phyloP scores from a whole-genome alignment of 2,888 invertebrate genomes.

The Taenaris catops region DNA sequence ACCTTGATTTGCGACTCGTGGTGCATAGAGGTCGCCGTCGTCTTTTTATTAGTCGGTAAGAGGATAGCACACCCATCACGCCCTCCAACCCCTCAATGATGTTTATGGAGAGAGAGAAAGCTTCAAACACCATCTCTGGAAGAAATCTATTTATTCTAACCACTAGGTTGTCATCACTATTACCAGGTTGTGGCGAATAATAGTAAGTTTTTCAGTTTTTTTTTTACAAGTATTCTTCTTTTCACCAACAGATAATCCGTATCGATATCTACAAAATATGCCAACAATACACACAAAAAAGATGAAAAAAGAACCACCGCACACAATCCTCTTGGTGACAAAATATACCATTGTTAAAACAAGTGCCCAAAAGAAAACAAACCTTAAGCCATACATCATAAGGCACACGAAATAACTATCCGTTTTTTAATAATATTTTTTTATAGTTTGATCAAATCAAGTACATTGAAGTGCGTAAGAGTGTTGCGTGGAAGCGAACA shows the following conservation, averaged over 20 bases:
- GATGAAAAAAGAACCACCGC: slow-evolving; percentile 13
- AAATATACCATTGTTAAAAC: slow-evolving; percentile 4
- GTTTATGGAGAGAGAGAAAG: no score
- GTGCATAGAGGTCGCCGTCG: no score
- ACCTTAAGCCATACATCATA: slow-evolving; percentile 1
- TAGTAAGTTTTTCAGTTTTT: no score
- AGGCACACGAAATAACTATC: background rate
- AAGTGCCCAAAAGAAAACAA: slow-evolving; percentile 1
- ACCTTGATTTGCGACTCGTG: no score
- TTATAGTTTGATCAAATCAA: slow-evolving; percentile 8
- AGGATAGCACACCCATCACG: no score
- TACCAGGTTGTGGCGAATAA: no score
- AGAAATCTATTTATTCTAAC: no score
- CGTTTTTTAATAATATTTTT: background rate
- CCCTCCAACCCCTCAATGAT: no score
- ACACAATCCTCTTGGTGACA: slow-evolving; percentile 16
- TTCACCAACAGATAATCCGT: slow-evolving; percentile 4
- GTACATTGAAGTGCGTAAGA: slow-evolving; percentile 4
- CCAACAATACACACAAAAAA: slow-evolving; percentile 13
- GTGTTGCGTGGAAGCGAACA: background rate
- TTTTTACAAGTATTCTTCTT: no score
- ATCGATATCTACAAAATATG: slow-evolving; percentile 14
- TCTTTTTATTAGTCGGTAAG: no score
- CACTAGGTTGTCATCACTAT: no score
- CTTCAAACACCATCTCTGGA: no score